These are phyloP conservation scores for Murina feae DNA, from an alignment of 2,113 vertebrate species.

Conservation along the genomic window DNA sequence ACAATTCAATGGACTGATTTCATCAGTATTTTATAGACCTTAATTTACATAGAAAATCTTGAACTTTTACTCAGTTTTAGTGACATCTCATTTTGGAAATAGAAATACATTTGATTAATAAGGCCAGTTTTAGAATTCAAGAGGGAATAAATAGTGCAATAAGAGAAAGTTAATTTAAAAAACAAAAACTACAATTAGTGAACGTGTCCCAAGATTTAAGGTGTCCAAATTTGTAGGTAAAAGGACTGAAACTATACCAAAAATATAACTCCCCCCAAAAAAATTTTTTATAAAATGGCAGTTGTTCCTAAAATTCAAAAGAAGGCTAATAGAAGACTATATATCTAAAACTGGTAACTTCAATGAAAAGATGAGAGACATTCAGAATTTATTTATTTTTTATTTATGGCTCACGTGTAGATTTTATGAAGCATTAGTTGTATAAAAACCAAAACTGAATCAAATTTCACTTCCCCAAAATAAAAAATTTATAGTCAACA, in stretches of 20 bases:
- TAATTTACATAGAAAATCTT: slow-evolving; percentile 32
- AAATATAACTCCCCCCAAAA: neutral
- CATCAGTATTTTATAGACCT: neutral
- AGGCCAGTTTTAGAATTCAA: slow-evolving; percentile 13
- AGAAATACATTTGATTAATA: neutral
- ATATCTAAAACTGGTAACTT: neutral
- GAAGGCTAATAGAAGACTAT: neutral
- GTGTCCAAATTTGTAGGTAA: neutral
- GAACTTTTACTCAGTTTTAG: neutral
- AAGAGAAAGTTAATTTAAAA: slow-evolving; percentile 20
- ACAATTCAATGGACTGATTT: neutral
- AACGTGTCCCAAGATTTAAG: neutral
- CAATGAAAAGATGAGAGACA: neutral
- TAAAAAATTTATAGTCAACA: neutral
- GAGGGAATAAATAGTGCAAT: neutral
- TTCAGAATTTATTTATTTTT: slow-evolving; percentile 28
- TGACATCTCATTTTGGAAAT: neutral
- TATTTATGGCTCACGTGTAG: neutral
- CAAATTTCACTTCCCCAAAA: neutral
- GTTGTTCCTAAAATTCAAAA: slow-evolving; percentile 5
- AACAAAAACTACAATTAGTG: neutral
- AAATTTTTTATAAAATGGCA: neutral
- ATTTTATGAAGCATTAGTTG: neutral
- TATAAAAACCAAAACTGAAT: neutral
- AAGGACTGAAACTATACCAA: neutral